phyloP scores from a whole-genome alignment of 2,797 vertebrate species.

The Poeciliopsis gracilis region DNA sequence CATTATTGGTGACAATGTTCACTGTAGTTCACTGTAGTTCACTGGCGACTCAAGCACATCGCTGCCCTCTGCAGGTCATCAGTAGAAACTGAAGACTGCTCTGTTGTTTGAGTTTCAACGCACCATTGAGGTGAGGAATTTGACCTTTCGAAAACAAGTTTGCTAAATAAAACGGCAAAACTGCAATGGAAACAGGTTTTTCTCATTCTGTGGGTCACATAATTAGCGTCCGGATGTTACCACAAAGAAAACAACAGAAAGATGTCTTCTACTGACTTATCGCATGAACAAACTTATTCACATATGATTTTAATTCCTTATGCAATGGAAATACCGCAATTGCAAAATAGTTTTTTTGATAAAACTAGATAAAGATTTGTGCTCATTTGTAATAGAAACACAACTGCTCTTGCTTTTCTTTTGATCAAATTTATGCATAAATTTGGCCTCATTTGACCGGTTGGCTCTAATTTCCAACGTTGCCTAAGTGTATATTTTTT shows the following conservation, averaged over 20 bases:
- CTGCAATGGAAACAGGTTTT: too few relatives aligned
- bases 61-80: neutral
- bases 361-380: too few relatives aligned
- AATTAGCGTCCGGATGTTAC: too few relatives aligned
- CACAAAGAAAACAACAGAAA: too few relatives aligned
- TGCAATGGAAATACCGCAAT: too few relatives aligned
- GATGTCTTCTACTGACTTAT: too few relatives aligned
- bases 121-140: neutral
- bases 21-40: neutral
- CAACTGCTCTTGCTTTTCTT: neutral
- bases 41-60: neutral
- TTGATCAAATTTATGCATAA: neutral
- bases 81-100: neutral
- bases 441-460: neutral
- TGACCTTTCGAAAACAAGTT: too few relatives aligned
- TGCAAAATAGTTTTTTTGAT: too few relatives aligned
- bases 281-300: too few relatives aligned
- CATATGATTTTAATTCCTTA: too few relatives aligned
- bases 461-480: neutral
- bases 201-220: too few relatives aligned
- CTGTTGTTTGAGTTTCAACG: neutral
- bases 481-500: conserved; percentile 6
- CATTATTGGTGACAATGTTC: neutral
- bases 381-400: neutral
- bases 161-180: too few relatives aligned